Evolutionary conservation across 2,888 invertebrate genomes (phyloP), one percentile per base, ranked within the genome.

Genomic region (Aleiodes leptofemur): DNA sequence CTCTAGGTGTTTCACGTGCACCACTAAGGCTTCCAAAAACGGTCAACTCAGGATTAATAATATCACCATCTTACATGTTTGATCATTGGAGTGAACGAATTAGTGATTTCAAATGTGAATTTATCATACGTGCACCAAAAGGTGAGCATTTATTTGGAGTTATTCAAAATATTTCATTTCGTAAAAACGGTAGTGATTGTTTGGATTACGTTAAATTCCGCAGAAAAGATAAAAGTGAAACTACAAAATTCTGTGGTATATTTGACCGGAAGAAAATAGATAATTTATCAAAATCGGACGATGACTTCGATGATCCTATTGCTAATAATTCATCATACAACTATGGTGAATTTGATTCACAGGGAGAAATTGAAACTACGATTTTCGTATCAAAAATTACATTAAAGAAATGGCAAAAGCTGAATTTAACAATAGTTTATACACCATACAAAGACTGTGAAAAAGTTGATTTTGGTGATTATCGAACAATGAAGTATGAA

Each of bases 151-250:
- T 92, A 9, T 90, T 91, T 77, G 91, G 90, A 23, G 91, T 91
- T 5, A 90, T 92, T 64, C 92, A 92, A 79, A 89, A 86, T 68
- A 86, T 92, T 84, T 88, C 88, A 14, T 86, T 91, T 16, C 86
- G 91, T 76, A 86, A 84, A 69, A 83, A 86, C 14, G 88, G 84
- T 5, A 85, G 86, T 2, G 85, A 88, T 29, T 92, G 92, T 76
- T 83, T 91, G 16, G 92, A 92, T 84, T 92, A 90, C 77, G 84
- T 92, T 9, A 87, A 90, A 84, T 90, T 90, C 77, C 84, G 80
- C 72, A 77, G 84, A 72, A 82, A 85, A 81, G 88, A 90, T 78
- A 77, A 85, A 29, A 73, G 81, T 14, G 61, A 73, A 23, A 86
- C 87, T 53, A 69, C 79, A 55, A 83, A 85, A 78, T 86, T 87